Base-by-base conservation (phyloP, 2,888 invertebrate species). In the Drosophila lutescens region DNA sequence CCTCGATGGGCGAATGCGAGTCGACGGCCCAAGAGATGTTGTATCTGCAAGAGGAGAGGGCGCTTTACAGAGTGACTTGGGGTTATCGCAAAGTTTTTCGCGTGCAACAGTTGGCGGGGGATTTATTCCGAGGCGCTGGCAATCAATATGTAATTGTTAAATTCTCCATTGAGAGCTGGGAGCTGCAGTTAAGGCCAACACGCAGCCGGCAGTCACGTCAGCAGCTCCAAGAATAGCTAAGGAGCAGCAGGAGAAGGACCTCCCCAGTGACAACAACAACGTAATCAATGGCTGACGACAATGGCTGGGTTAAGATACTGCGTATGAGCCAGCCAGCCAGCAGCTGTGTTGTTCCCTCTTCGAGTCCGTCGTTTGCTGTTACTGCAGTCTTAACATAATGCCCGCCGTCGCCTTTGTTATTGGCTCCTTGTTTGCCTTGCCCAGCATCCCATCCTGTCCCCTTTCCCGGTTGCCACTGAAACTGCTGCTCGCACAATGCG, bases 21-120 rank as follows among this genome's bases (percentile, higher is more conserved):
- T 95, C 94, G 34, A 95, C 95, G 47, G 93, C 93, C 95, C 95
- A 95, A 53, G 94, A 94, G 78, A 95, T 94, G 90, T 95, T 95
- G 91, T 95, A 95, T 88, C 94, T 94, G 32, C 9, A 50, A 59
- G 6, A 23, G 15, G 30, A 4, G 15, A 15, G 56, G 34, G 41
- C 17, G 32, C 6, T 36, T 8, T 15, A 9, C 12, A 23, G 32
- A 38, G 34, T 51, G 38, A 30, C 59, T 40, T 8, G 43, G 60
- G 49, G 69, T 67, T 74, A 53, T 67, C 54, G 60, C 44, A 46
- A 51, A 40, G 47, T 53, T 58, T 75, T 69, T 49, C 47, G 70
- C 71, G 88, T 78, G 88, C 83, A 87, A 88, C 83, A 84, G 88
- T 88, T 87, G 88, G 66, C 47, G 76, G 34, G 71, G 68, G 76